Conservation (phyloP, 2,797 vertebrate species). For the Parauchenoglanis ngamensis region DNA sequence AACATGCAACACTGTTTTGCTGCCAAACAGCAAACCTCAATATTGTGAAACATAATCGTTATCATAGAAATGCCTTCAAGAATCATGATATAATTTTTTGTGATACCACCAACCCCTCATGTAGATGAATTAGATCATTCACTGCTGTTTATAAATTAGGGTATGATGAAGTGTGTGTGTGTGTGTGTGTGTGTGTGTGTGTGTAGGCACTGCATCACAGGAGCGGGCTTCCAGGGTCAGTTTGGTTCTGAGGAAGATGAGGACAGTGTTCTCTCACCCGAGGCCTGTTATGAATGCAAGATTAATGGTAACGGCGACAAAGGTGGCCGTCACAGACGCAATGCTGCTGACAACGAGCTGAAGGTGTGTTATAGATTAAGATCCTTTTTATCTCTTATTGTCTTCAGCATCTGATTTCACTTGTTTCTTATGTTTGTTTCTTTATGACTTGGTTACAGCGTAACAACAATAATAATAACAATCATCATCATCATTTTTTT, state of each 20-base stretch:
- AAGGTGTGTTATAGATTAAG: conserved; percentile 69
- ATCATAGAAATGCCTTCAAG: no score
- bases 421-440: neutral
- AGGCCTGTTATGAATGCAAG: conserved; percentile 94
- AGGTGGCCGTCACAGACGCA: conserved; percentile 78
- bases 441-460: neutral
- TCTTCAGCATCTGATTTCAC: neutral
- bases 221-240: conserved; percentile 82
- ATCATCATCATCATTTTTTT: neutral
- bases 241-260: conserved; percentile 72
- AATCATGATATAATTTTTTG: neutral
- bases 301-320: conserved; percentile 84
- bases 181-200: conserved; percentile 16
- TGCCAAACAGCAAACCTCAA: neutral
- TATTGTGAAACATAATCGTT: neutral
- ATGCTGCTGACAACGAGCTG: conserved; percentile 69
- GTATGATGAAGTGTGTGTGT: neutral
- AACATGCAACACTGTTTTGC: no score
- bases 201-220: conserved; percentile 86
- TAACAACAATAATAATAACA: neutral
- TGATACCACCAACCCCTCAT: neutral
- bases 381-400: neutral
- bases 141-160: neutral
- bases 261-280: conserved; percentile 81
- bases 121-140: neutral